These are phyloP conservation scores for Labia minor DNA, from an alignment of 2,888 invertebrate species.

Conservation along the genomic window DNA sequence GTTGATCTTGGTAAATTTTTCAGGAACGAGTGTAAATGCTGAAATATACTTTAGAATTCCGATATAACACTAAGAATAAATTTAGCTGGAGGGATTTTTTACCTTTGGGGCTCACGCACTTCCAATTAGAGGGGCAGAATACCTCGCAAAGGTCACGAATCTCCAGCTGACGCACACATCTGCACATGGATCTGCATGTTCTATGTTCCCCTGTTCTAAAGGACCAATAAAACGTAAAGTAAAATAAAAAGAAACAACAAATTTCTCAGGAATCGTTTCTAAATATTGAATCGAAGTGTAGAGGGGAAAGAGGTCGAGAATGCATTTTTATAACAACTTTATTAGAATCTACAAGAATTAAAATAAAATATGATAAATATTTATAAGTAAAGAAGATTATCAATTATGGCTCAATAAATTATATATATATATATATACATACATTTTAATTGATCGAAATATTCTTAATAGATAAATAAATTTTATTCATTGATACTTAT, in stretches of 20 bases:
- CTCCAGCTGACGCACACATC: constrained; percentile 8
- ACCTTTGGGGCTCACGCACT: constrained; percentile 4
- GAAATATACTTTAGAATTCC: background rate
- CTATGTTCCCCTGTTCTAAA: background rate
- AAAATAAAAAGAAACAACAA: background rate
- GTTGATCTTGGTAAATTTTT: too few relatives aligned
- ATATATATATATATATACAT: too few relatives aligned
- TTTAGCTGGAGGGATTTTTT: background rate
- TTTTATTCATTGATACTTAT: too few relatives aligned
- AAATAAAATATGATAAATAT: too few relatives aligned
- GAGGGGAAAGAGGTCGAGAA: too few relatives aligned
- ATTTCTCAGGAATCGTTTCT: background rate
- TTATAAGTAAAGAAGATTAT: too few relatives aligned
- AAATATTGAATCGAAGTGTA: background rate
- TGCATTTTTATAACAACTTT: too few relatives aligned
- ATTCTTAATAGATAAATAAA: too few relatives aligned
- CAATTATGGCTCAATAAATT: too few relatives aligned
- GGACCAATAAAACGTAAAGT: background rate
- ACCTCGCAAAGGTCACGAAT: constrained; percentile 13
- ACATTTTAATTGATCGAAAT: too few relatives aligned
- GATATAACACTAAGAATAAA: background rate
- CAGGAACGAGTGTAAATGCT: background rate
- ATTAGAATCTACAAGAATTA: too few relatives aligned
- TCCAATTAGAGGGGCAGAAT: background rate
- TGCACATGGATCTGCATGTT: constrained; percentile 13